Conservation (phyloP, 2,797 vertebrate species). For the Eurystomus glaucurus region DNA sequence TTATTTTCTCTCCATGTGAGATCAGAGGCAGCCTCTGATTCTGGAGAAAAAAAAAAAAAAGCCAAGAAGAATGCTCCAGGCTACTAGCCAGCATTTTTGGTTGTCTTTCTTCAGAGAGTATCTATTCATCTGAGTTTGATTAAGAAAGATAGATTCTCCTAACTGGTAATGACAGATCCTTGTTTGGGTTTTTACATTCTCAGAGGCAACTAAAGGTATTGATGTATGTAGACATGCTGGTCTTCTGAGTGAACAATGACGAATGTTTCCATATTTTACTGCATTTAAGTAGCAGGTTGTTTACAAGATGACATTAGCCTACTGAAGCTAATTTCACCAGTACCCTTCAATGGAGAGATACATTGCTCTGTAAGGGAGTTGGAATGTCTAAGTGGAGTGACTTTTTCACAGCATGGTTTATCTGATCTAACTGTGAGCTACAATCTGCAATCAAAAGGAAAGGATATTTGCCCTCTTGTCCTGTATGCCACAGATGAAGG, state of each 20-base stretch:
- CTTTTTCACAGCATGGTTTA: background rate
- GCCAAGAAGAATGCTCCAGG: background rate
- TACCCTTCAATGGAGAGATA: background rate
- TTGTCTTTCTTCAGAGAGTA: background rate
- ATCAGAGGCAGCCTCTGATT: background rate
- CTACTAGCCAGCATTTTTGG: background rate
- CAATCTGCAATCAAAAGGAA: background rate
- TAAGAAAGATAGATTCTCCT: background rate
- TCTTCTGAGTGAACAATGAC: background rate
- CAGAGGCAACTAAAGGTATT: background rate
- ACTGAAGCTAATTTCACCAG: background rate
- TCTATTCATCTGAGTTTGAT: background rate
- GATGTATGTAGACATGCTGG: background rate
- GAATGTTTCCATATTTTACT: background rate
- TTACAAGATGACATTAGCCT: background rate
- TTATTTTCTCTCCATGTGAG: background rate
- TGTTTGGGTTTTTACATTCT: background rate
- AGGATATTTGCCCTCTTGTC: background rate
- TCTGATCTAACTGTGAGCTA: background rate
- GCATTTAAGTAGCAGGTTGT: background rate
- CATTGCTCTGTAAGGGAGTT: background rate
- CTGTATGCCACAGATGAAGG: background rate
- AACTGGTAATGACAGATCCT: background rate
- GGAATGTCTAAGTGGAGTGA: background rate
- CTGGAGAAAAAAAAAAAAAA: background rate